These are phyloP conservation scores for Periophthalmodon schlosseri DNA, from an alignment of 2,113 vertebrate species.

Conservation along the genomic window DNA sequence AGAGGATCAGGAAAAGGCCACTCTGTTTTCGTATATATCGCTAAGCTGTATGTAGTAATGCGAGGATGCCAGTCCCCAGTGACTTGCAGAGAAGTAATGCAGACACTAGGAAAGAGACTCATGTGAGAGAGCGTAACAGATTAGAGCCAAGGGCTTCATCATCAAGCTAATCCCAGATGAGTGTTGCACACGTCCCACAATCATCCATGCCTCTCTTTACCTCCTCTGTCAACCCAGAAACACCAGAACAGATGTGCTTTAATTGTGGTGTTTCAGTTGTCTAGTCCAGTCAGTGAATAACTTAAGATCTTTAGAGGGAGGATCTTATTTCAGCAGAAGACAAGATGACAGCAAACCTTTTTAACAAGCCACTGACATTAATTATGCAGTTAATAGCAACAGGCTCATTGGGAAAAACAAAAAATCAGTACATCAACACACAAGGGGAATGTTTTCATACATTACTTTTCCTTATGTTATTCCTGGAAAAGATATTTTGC, in stretches of 20 bases:
- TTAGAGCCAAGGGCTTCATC: conserved; percentile 62
- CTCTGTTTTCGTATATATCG: background rate
- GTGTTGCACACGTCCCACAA: conserved; percentile 41
- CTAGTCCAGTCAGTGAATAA: conserved; percentile 42
- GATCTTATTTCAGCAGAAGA: conserved; percentile 50
- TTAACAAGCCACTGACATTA: conserved; percentile 22
- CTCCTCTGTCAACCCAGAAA: conserved; percentile 51
- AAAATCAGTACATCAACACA: background rate
- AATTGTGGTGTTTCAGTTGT: conserved; percentile 48
- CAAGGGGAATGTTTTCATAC: background rate
- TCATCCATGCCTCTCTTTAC: conserved; percentile 44
- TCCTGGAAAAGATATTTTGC: background rate
- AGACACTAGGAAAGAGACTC: conserved; percentile 33
- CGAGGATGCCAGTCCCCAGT: conserved; percentile 20
- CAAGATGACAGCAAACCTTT: conserved; percentile 38
- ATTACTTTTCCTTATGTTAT: background rate
- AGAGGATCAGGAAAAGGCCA: conserved; percentile 59
- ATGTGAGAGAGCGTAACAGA: conserved; percentile 48
- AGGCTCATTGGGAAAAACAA: conserved; percentile 24
- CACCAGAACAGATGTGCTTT: conserved; percentile 48
- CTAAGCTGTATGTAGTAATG: conserved; percentile 7
- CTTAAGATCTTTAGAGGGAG: conserved; percentile 27
- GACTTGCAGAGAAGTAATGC: conserved; percentile 30
- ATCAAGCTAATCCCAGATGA: conserved; percentile 59
- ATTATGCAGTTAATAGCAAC: conserved; percentile 32